phyloP scores from a whole-genome alignment of 1,140 invertebrate species.

The Physella acuta region DNA sequence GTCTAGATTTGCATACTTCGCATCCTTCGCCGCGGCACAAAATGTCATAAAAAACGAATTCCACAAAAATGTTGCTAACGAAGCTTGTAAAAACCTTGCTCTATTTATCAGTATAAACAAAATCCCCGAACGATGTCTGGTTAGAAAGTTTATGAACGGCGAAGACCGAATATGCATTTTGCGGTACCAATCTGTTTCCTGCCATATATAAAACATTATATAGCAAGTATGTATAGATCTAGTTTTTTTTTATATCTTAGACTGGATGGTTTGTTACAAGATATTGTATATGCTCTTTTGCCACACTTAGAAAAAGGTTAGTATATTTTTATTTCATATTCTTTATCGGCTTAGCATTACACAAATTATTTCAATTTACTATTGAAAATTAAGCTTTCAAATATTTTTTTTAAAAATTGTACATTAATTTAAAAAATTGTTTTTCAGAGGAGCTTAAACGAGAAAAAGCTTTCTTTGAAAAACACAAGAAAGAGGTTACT shows the following conservation, averaged over 20 bases:
- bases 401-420: neutral
- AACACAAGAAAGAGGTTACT: constrained; percentile 8
- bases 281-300: constrained; percentile 59
- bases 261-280: constrained; percentile 57
- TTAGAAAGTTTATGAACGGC: no score
- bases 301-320: constrained; percentile 50
- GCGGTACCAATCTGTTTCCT: neutral
- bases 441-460: constrained; percentile 31
- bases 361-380: neutral
- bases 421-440: neutral
- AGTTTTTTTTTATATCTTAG: constrained; percentile 22
- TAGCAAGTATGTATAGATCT: no score
- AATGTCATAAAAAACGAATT: no score
- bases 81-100: no score
- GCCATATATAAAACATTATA: no score
- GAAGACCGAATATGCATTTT: no score
- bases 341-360: neutral
- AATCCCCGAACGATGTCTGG: no score
- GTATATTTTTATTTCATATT: neutral
- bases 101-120: no score
- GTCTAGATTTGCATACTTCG: no score
- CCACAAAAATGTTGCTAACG: no score
- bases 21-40: no score
- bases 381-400: neutral
- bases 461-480: constrained; percentile 30